A percentile compares a stretch with the other conserved stretches of the same genome.
Evolutionary conservation across 1,140 invertebrate species (phyloP).

Genomic region (Holcopasites calliopsidis): DNA sequence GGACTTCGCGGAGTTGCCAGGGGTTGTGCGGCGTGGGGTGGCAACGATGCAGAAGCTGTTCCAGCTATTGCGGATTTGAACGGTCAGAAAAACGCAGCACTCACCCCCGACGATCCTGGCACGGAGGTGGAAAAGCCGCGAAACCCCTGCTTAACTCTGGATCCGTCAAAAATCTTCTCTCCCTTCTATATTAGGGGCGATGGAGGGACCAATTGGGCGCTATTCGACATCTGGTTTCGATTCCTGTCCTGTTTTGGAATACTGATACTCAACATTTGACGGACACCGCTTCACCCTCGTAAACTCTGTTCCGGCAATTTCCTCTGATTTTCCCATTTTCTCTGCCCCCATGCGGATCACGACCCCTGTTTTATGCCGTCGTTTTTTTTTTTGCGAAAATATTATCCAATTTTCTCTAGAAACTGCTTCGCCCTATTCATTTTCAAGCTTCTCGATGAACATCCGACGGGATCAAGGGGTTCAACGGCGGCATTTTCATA

Average conservation of each 20-base stretch:
- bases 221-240: neutral
- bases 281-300: constrained; percentile 12
- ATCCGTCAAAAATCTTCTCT: neutral
- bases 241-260: neutral
- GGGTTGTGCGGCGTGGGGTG: neutral
- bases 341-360: neutral
- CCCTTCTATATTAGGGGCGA: neutral
- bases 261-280: constrained; percentile 38
- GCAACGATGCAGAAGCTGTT: neutral
- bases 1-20: neutral
- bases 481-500: neutral
- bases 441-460: too few species aligned
- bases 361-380: too few species aligned
- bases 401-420: too few species aligned
- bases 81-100: neutral
- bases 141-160: neutral
- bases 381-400: too few species aligned
- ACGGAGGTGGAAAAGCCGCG: neutral
- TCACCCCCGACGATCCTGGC: too few species aligned
- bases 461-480: too few species aligned
- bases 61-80: neutral
- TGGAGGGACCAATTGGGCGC: neutral
- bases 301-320: constrained; percentile 6
- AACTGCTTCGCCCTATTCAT: too few species aligned
- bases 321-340: constrained; percentile 6